Base-by-base conservation (phyloP, 2,113 vertebrate species). In the Tetrax tetrax region DNA sequence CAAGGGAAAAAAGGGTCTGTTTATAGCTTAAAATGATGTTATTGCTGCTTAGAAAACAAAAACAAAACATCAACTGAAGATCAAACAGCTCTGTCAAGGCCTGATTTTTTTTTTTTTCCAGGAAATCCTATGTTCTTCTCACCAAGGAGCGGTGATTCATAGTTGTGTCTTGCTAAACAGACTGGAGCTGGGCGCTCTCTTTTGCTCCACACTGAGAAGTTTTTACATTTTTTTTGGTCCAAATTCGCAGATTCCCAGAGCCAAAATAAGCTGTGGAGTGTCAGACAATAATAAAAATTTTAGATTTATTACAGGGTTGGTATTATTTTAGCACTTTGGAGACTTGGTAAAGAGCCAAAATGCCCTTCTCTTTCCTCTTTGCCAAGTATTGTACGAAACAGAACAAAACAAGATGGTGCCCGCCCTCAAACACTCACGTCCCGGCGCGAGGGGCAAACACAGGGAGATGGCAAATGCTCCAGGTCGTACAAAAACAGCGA, bases 241-340 rank as follows among this genome's bases (percentile, higher is more conserved):
- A 84, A 94, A 93, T 87, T 89, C 10, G 3, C 33, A n/a, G 83
- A 89, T 89, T 68, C 37, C n/a, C 53, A 22, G 63, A 92, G 96
- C 94, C 94, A 96, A 96, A 95, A 89, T 87, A 96, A 96, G 80
- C 95, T 91, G 72, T 0, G 0, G 90, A 60, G 29, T 75, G 83
- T 89, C 94, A 84, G 88, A 92, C 83, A 91, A 92, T 63, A 88
- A 90, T 81, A 94, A 83, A 80, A 96, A 75, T 2, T 9, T 14
- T n/a, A 94, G 79, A 94, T 94, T 93, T 95, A 89, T 92, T 60
- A 45, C 15, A 59, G 80, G 37, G 50, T 75, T 84, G 57, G 83
- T 81, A 68, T 94, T 94, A 92, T 92, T 93, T 95, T 90, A 90
- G 92, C 90, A 87, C 83, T 95, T 89, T 37, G 86, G 76, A 93